phyloP scores from a whole-genome alignment of 2,888 invertebrate genomes.

The Sericinus montela region DNA sequence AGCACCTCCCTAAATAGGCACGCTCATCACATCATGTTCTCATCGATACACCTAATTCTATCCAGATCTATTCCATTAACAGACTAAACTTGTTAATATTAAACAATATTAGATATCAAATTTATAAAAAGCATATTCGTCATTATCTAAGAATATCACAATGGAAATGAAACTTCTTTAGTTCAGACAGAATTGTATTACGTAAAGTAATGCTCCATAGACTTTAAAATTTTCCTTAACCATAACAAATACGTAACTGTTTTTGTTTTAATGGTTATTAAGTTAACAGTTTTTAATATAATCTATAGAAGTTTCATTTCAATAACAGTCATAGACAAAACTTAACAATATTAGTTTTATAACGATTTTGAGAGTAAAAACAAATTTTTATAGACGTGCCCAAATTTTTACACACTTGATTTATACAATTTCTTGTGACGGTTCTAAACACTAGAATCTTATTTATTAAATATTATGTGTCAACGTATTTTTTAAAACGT shows the following conservation, averaged over 20 bases:
- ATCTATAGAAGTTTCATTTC: conserved; percentile 3
- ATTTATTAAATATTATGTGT: too few relatives aligned
- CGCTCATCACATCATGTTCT: conserved; percentile 29
- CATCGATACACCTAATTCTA: conserved; percentile 9
- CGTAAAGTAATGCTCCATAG: too few relatives aligned
- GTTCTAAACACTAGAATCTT: too few relatives aligned
- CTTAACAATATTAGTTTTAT: background rate
- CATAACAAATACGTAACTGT: too few relatives aligned
- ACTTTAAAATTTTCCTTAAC: too few relatives aligned
- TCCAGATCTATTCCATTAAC: conserved; percentile 6
- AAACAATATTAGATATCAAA: conserved; percentile 3
- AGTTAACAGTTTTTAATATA: background rate
- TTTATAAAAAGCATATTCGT: background rate
- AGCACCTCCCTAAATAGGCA: conserved; percentile 34
- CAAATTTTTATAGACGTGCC: too few relatives aligned
- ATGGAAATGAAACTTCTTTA: background rate
- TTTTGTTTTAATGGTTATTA: background rate
- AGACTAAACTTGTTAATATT: conserved; percentile 1
- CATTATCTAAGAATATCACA: background rate
- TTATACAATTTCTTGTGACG: too few relatives aligned
- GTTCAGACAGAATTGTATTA: background rate
- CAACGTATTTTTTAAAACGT: too few relatives aligned
- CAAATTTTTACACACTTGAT: too few relatives aligned
- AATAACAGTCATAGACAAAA: background rate
- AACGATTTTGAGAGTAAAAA: too few relatives aligned